Percentiles rank a stretch among this genome's conserved stretches.
phyloP scores from a whole-genome alignment of 2,113 vertebrate species.

The Psephotus haematonotus region DNA sequence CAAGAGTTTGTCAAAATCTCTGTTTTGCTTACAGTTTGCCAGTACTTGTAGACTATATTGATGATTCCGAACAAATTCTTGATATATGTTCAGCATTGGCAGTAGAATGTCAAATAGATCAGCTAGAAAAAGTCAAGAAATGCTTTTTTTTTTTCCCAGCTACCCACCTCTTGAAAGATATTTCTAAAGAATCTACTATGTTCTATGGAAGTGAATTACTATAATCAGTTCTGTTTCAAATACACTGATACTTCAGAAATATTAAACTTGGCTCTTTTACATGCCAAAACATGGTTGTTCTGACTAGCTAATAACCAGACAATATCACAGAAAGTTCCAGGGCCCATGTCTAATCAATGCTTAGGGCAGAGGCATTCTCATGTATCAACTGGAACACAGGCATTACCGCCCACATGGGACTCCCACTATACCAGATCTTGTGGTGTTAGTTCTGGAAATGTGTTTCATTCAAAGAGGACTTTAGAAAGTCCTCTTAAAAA shows the following conservation, averaged over 20 bases:
- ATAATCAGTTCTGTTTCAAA: background rate
- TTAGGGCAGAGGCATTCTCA: background rate
- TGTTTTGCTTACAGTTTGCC: slow-evolving; percentile 98
- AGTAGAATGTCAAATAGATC: slow-evolving; percentile 98
- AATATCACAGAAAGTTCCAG: background rate
- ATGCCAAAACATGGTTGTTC: background rate
- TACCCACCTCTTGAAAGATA: background rate
- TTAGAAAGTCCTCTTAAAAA: background rate
- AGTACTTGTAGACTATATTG: slow-evolving; percentile 98
- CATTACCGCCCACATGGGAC: background rate
- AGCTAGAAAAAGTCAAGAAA: slow-evolving; percentile 78
- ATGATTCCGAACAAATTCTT: slow-evolving; percentile 99
- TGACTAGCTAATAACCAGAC: background rate
- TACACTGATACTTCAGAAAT: background rate
- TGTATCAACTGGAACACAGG: background rate
- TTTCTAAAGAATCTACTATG: background rate
- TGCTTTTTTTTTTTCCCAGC: background rate
- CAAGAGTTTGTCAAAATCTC: slow-evolving; percentile 98
- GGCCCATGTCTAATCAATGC: background rate
- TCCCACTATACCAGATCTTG: background rate
- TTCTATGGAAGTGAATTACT: background rate
- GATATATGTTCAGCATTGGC: slow-evolving; percentile 99
- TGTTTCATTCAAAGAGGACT: background rate
- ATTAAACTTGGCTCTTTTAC: background rate
- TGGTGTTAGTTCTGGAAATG: background rate